phyloP scores from a whole-genome alignment of 2,888 invertebrate genomes.

The Shargacucullia verbasci region DNA sequence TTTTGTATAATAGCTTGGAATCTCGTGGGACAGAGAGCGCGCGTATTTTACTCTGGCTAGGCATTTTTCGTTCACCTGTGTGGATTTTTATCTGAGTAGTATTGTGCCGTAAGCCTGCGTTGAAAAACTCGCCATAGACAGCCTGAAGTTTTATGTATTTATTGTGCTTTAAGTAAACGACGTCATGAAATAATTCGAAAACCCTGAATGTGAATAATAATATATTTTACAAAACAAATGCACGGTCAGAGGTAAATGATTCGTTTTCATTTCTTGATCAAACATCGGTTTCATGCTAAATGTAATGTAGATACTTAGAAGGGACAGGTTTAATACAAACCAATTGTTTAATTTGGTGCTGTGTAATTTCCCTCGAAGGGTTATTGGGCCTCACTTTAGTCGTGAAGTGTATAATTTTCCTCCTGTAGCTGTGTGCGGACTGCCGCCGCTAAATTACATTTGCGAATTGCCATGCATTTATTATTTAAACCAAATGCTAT shows the following conservation, averaged over 20 bases:
- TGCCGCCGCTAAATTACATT: constrained; percentile 35
- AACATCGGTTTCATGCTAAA: constrained; percentile 3
- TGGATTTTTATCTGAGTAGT: constrained; percentile 13
- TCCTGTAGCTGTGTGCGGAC: constrained; percentile 10
- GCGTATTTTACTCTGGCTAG: neutral
- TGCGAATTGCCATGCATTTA: constrained; percentile 31
- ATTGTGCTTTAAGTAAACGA: neutral
- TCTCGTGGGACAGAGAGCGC: constrained; percentile 8
- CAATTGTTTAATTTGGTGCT: constrained; percentile 27
- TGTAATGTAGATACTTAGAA: neutral
- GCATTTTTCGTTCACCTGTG: constrained; percentile 14
- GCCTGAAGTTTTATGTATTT: neutral
- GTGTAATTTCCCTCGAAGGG: constrained; percentile 28
- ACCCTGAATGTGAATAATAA: neutral
- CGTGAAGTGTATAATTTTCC: constrained; percentile 40
- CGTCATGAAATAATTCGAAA: neutral
- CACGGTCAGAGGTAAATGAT: neutral
- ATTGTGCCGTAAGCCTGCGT: neutral
- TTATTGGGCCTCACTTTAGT: constrained; percentile 29
- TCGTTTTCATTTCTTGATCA: neutral
- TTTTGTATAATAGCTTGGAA: constrained; percentile 22
- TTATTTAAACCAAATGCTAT: constrained; percentile 33
- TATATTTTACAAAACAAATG: neutral
- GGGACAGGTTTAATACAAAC: constrained; percentile 25
- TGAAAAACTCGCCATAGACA: neutral